These are phyloP conservation scores for Epicampocera succincta DNA, from an alignment of 2,888 invertebrate genomes.

Conservation along the genomic window DNA sequence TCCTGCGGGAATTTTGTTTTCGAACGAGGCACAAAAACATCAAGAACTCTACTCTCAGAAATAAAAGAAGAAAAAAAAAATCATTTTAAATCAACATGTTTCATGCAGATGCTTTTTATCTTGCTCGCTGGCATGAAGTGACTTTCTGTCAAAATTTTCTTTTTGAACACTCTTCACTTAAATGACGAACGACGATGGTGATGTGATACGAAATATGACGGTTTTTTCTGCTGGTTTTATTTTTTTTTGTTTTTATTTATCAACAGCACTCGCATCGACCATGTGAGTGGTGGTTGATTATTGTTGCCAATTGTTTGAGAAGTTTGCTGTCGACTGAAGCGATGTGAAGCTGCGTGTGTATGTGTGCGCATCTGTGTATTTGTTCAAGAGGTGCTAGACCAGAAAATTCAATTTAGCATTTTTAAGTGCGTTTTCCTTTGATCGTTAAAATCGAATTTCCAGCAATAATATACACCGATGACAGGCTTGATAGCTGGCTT, in stretches of 20 bases:
- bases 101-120: constrained; percentile 37
- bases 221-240: constrained; percentile 1
- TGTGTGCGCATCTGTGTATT: constrained; percentile 3
- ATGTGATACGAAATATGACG: constrained; percentile 45
- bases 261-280: constrained; percentile 45
- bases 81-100: constrained; percentile 67
- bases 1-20: constrained; percentile 74
- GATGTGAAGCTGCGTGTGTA: constrained; percentile 5
- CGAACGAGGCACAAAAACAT: background rate
- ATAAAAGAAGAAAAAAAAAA: constrained; percentile 37
- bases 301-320: constrained; percentile 60
- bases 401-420: constrained; percentile 80
- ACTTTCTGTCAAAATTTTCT: constrained; percentile 55
- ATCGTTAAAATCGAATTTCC: constrained; percentile 80
- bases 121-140: constrained; percentile 19
- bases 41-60: constrained; percentile 41
- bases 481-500: constrained; percentile 56
- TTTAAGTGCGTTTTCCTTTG: constrained; percentile 81
- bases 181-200: constrained; percentile 45
- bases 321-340: constrained; percentile 30
- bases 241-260: constrained; percentile 1
- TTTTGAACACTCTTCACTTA: constrained; percentile 38
- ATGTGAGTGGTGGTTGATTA: constrained; percentile 57
- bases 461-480: constrained; percentile 76
- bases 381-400: constrained; percentile 75